phyloP scores from a whole-genome alignment of 2,797 vertebrate genomes.

The Uromys caudimaculatus region DNA sequence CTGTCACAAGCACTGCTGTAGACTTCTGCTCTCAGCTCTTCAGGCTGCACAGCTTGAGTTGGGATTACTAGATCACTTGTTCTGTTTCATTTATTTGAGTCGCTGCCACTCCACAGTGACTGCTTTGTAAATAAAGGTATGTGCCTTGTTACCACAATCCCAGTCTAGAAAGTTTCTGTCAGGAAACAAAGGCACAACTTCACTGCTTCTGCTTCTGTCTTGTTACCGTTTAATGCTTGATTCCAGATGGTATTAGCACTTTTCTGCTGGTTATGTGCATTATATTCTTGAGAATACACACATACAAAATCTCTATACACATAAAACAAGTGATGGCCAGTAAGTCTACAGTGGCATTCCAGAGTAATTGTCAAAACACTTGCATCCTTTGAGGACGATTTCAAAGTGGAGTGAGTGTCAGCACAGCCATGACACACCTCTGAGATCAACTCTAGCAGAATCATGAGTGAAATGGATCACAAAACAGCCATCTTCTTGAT shows the following conservation, averaged over 20 bases:
- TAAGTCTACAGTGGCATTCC: neutral
- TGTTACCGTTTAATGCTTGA: neutral
- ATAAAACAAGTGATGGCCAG: neutral
- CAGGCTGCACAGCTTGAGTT: neutral
- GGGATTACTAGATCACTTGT: neutral
- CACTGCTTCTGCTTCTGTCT: neutral
- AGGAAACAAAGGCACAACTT: neutral
- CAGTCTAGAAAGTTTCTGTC: neutral
- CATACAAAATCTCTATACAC: neutral
- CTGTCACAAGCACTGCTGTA: neutral
- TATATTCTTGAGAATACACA: neutral
- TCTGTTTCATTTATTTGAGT: neutral
- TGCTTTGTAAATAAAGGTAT: neutral
- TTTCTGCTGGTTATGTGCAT: neutral
- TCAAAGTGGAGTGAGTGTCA: neutral
- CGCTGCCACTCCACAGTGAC: neutral
- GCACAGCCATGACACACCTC: neutral
- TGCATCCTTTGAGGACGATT: neutral
- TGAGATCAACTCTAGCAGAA: neutral
- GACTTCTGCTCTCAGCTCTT: neutral
- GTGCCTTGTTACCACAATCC: neutral
- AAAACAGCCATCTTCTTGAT: neutral
- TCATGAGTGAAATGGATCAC: neutral
- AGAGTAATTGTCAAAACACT: neutral
- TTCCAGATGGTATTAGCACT: neutral